Percentiles rank a stretch among this genome's conserved stretches.
Conservation (phyloP, 2,888 invertebrate species). For the Drosophila anomelani region DNA sequence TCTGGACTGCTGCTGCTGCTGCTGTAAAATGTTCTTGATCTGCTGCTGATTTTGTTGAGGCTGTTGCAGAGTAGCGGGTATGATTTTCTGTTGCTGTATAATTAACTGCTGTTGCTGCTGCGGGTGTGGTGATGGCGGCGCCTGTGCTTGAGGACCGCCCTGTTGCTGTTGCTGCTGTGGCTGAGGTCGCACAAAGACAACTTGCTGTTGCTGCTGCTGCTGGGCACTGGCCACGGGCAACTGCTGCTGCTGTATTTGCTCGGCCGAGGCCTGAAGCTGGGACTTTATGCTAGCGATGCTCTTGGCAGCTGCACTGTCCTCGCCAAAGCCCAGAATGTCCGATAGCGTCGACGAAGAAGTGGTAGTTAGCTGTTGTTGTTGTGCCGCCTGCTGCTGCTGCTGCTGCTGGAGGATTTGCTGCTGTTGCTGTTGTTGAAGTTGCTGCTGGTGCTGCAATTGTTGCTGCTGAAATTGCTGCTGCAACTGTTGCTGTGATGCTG, state of each 20-base stretch:
- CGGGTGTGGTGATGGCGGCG: conserved; percentile 57
- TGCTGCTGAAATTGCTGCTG: conserved; percentile 52
- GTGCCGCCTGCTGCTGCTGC: conserved; percentile 1
- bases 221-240: conserved; percentile 54
- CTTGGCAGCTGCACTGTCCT: conserved; percentile 71
- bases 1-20: conserved; percentile 64
- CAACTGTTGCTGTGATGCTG: conserved; percentile 45
- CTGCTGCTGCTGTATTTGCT: conserved; percentile 84
- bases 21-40: conserved; percentile 72
- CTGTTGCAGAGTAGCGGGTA: conserved; percentile 74
- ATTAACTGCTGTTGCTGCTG: conserved; percentile 81
- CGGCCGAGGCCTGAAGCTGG: conserved; percentile 79
- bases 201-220: conserved; percentile 62
- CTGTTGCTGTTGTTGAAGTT: conserved; percentile 34
- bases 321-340: conserved; percentile 83
- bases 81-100: conserved; percentile 81
- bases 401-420: conserved; percentile 14
- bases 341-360: conserved; percentile 56
- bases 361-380: conserved; percentile 49
- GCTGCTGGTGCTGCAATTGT: conserved; percentile 38
- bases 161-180: conserved; percentile 68
- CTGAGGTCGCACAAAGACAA: conserved; percentile 80
- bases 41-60: conserved; percentile 70
- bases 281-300: conserved; percentile 81
- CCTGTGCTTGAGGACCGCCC: conserved; percentile 59